These are phyloP conservation scores for Sylvicola cinctus DNA, from an alignment of 2,888 invertebrate species.

Conservation along the genomic window DNA sequence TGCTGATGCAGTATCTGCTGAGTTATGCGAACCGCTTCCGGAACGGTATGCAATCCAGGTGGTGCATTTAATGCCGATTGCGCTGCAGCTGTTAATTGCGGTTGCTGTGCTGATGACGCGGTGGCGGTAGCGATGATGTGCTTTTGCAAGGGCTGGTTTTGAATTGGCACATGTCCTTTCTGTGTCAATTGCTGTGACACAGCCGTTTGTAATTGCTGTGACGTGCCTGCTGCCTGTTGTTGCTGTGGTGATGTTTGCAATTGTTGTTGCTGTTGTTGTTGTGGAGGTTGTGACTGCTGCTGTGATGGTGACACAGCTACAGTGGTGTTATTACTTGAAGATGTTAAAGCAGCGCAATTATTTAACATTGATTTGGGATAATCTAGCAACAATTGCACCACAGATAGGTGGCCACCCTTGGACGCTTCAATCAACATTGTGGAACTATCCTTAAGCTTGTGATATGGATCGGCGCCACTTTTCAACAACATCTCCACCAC, in stretches of 20 bases:
- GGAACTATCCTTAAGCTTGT: conserved; percentile 94
- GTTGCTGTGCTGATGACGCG: neutral
- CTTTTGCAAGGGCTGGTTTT: no score
- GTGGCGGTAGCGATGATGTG: no score
- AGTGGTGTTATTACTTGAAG: no score
- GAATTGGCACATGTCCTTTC: no score
- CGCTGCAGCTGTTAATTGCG: conserved; percentile 3
- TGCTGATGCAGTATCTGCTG: conserved; percentile 28
- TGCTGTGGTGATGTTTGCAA: neutral
- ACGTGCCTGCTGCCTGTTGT: conserved; percentile 13
- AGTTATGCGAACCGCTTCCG: conserved; percentile 33
- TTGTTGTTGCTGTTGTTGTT: conserved; percentile 12
- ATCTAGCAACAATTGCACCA: conserved; percentile 86
- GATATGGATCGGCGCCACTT: conserved; percentile 85
- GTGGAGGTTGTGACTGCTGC: conserved; percentile 17
- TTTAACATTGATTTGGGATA: conserved; percentile 67
- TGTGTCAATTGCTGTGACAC: conserved; percentile 7
- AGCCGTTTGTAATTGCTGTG: conserved; percentile 14
- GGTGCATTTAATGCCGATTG: conserved; percentile 16
- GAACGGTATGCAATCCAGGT: conserved; percentile 32
- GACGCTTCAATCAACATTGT: conserved; percentile 98
- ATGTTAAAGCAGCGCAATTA: no score
- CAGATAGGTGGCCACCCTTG: conserved; percentile 90
- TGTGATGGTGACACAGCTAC: neutral
- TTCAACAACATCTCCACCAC: conserved; percentile 83